These are phyloP conservation scores for Ptilonorhynchus violaceus DNA, from an alignment of 2,113 vertebrate species.

Conservation along the genomic window DNA sequence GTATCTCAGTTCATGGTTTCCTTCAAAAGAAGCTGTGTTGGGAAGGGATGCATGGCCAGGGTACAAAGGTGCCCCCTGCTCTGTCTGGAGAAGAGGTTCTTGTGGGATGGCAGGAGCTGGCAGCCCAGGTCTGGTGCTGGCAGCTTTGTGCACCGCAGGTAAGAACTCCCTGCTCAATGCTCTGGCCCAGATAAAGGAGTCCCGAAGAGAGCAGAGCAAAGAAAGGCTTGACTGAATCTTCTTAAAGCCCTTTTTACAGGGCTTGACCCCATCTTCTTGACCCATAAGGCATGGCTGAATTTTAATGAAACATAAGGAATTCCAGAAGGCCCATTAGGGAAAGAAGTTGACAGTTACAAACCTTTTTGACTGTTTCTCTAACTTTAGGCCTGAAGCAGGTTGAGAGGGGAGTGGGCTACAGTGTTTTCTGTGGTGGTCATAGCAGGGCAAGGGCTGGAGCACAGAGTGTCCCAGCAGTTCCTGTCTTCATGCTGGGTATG, in stretches of 20 bases:
- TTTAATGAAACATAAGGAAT: background rate
- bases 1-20: background rate
- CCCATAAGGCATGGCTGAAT: background rate
- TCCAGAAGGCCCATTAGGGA: background rate
- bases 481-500: background rate
- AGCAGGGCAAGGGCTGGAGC: background rate
- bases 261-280: background rate
- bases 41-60: background rate
- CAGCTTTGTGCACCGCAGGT: background rate
- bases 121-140: rapidly evolving
- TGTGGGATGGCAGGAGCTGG: background rate
- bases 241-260: background rate
- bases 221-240: background rate
- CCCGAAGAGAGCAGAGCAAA: background rate
- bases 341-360: background rate
- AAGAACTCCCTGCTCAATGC: background rate
- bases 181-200: background rate
- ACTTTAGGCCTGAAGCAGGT: background rate
- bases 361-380: background rate
- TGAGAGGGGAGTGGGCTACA: background rate
- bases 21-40: background rate
- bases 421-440: background rate
- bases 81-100: background rate
- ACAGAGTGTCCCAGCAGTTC: background rate
- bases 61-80: background rate